Evolutionary conservation across 2,113 vertebrate genomes (phyloP).

Genomic region (Crypturellus undulatus): DNA sequence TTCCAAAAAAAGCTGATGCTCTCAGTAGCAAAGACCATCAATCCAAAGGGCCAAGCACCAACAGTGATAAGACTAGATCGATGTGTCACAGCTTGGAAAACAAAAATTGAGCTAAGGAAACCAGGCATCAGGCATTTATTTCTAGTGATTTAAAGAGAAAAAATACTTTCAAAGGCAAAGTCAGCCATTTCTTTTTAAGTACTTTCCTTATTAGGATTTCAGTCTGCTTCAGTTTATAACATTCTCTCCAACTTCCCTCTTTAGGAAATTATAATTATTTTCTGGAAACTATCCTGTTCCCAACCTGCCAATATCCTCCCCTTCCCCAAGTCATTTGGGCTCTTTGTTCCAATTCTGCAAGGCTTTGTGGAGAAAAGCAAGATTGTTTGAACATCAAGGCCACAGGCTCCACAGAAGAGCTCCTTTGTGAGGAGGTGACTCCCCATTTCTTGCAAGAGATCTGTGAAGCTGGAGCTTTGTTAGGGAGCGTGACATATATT

Average conservation of each 20-base stretch:
- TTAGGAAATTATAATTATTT: not conserved
- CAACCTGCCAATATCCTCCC: not conserved
- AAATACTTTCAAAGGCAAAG: conserved; percentile 15
- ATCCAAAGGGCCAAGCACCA: not conserved
- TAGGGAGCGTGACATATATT: accelerated
- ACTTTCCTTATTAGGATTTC: conserved; percentile 28
- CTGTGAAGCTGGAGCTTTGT: not conserved
- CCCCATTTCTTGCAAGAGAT: not conserved
- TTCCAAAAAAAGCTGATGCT: not conserved
- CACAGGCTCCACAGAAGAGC: not conserved
- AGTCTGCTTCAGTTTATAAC: not conserved
- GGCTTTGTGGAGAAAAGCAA: not conserved
- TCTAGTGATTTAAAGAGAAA: not conserved
- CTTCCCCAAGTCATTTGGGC: not conserved
- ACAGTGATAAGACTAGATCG: not conserved
- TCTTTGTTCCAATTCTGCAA: not conserved
- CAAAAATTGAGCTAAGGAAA: not conserved
- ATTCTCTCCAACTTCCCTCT: not conserved
- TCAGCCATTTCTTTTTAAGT: not conserved
- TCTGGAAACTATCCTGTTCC: not conserved
- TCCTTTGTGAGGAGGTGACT: not conserved
- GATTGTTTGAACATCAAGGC: not conserved
- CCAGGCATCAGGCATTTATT: not conserved
- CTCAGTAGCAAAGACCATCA: not conserved
- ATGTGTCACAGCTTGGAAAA: not conserved